Percentiles rank a stretch among this genome's conserved stretches.
phyloP scores from a whole-genome alignment of 2,888 invertebrate species.

The Habrosyne pyritoides region DNA sequence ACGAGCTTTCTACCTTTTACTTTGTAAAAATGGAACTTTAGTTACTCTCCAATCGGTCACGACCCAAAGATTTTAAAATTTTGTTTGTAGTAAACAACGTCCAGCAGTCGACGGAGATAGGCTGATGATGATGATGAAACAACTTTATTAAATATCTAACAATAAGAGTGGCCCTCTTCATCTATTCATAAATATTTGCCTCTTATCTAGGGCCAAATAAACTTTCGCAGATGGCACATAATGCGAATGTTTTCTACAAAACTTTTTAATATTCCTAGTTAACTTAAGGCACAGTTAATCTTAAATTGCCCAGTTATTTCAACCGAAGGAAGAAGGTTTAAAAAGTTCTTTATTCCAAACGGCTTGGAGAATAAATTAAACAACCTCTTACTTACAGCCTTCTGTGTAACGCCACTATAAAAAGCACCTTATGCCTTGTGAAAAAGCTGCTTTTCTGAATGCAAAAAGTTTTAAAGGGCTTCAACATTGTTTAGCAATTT shows the following conservation, averaged over 20 bases:
- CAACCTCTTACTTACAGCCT: neutral
- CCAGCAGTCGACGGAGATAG: no score
- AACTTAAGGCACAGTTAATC: neutral
- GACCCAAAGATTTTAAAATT: no score
- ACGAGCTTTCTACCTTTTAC: no score
- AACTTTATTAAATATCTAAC: no score
- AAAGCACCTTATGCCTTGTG: neutral
- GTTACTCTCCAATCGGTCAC: no score
- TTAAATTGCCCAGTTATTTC: constrained; percentile 1
- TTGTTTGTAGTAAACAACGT: no score
- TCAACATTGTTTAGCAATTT: neutral
- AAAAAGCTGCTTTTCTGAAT: neutral
- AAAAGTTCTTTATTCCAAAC: neutral
- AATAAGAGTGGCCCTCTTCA: no score
- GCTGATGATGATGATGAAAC: no score
- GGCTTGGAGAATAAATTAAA: neutral
- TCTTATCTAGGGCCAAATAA: neutral
- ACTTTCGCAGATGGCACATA: neutral
- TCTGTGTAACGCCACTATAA: neutral
- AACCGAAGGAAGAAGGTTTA: neutral
- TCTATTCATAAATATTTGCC: neutral
- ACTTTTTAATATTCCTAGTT: neutral
- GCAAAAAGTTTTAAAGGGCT: neutral
- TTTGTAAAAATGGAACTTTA: no score
- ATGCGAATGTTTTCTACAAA: neutral